Evolutionary conservation across 2,113 vertebrate genomes (phyloP).

Genomic region (Gobiocypris rarus): DNA sequence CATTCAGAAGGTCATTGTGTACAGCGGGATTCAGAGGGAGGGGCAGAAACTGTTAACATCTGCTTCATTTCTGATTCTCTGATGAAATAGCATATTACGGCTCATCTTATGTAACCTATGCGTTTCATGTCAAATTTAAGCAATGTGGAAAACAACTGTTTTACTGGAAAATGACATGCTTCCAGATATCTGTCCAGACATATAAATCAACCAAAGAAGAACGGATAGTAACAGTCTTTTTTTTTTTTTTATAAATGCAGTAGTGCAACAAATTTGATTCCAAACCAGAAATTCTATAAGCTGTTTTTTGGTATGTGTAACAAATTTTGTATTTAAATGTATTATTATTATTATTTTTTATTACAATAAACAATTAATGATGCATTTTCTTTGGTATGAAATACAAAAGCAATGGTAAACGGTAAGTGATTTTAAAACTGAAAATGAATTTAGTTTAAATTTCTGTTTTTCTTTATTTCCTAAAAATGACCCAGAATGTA

Average conservation of each 20-base stretch:
- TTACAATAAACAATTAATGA: neutral
- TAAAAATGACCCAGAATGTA: neutral
- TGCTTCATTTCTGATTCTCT: slow-evolving; percentile 17
- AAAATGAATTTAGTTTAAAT: neutral
- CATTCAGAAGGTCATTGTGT: slow-evolving; percentile 71
- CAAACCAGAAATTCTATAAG: neutral
- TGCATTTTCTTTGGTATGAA: neutral
- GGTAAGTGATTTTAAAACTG: neutral
- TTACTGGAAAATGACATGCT: neutral
- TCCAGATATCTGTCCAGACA: neutral
- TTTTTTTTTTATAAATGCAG: neutral
- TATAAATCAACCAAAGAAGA: neutral
- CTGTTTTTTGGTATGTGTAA: neutral
- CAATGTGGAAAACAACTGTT: neutral
- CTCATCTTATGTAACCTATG: neutral
- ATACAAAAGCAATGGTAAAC: neutral
- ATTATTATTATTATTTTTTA: neutral
- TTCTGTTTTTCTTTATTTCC: neutral
- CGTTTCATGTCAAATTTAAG: neutral
- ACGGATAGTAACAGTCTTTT: neutral
- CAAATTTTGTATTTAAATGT: neutral
- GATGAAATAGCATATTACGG: neutral
- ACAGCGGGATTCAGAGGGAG: slow-evolving; percentile 1
- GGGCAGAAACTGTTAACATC: neutral
- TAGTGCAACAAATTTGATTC: neutral